phyloP scores from a whole-genome alignment of 1,140 invertebrate genomes.

The Pachypeltis micranthus region DNA sequence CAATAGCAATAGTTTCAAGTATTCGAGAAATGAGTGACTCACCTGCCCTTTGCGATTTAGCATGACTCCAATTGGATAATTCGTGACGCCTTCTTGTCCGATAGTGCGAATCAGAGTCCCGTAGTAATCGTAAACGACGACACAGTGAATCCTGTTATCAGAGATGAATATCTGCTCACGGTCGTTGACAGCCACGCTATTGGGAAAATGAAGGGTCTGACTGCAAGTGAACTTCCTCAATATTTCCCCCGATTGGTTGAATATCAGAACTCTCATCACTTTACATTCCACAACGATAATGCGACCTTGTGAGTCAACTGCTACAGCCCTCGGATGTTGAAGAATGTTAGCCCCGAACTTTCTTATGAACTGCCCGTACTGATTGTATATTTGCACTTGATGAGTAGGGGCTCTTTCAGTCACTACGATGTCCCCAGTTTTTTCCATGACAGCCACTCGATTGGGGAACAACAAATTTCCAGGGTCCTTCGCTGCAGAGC shows the following conservation, averaged over 20 bases:
- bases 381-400: conserved; percentile 99
- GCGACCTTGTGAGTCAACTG: conserved; percentile 92
- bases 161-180: conserved; percentile 99
- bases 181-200: conserved; percentile 97
- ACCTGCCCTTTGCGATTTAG: conserved; percentile 86
- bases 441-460: conserved; percentile 90
- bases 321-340: conserved; percentile 94
- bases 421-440: conserved; percentile 95
- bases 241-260: conserved; percentile 92
- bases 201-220: conserved; percentile 98
- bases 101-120: conserved; percentile 92
- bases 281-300: conserved; percentile 99
- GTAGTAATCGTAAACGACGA: conserved; percentile 98
- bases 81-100: conserved; percentile 95
- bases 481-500: conserved; percentile 68
- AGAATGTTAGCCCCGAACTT: conserved; percentile 98
- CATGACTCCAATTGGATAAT: conserved; percentile 97
- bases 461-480: conserved; percentile 96
- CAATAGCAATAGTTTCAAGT: too few species aligned
- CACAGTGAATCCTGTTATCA: conserved; percentile 98
- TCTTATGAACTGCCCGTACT: conserved; percentile 97
- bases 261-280: conserved; percentile 98
- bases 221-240: conserved; percentile 96
- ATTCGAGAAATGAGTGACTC: too few species aligned
- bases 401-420: conserved; percentile 95